A percentile compares a stretch with the other conserved stretches of the same genome.
Conservation (phyloP, 2,797 vertebrate species). For the Sebastes dallii region DNA sequence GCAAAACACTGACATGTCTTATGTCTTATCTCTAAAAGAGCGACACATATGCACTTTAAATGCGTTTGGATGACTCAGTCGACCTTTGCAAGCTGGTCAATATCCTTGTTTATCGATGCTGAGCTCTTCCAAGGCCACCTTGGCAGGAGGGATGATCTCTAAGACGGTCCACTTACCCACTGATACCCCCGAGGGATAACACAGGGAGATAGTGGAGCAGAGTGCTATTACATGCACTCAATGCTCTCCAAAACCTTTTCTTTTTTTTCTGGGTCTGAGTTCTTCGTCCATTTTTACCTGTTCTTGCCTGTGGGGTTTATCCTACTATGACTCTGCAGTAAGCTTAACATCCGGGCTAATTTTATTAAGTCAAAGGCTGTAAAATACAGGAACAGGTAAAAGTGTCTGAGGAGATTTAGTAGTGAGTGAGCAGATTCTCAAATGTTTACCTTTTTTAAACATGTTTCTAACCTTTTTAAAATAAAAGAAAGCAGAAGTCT, state of each 20-base stretch:
- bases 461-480: background rate
- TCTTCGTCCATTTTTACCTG: constrained; percentile 12
- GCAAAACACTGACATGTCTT: constrained; percentile 5
- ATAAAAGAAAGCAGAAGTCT: background rate
- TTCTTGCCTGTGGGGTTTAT: constrained; percentile 11
- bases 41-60: constrained; percentile 49
- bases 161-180: constrained; percentile 37
- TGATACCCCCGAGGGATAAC: constrained; percentile 35
- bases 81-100: constrained; percentile 21
- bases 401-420: background rate
- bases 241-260: constrained; percentile 16
- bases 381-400: background rate
- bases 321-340: background rate
- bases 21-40: constrained; percentile 5
- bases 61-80: constrained; percentile 37
- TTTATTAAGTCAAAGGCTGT: constrained; percentile 12
- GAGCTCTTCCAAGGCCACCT: constrained; percentile 42
- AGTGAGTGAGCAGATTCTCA: background rate
- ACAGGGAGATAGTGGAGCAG: constrained; percentile 13
- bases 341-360: constrained; percentile 15
- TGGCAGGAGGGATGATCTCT: constrained; percentile 48
- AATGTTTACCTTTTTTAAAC: constrained; percentile 27
- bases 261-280: constrained; percentile 1
- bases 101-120: constrained; percentile 43
- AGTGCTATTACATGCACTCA: constrained; percentile 41